These are phyloP conservation scores for Beaufortia kweichowensis DNA, from an alignment of 2,113 vertebrate genomes.

Conservation along the genomic window DNA sequence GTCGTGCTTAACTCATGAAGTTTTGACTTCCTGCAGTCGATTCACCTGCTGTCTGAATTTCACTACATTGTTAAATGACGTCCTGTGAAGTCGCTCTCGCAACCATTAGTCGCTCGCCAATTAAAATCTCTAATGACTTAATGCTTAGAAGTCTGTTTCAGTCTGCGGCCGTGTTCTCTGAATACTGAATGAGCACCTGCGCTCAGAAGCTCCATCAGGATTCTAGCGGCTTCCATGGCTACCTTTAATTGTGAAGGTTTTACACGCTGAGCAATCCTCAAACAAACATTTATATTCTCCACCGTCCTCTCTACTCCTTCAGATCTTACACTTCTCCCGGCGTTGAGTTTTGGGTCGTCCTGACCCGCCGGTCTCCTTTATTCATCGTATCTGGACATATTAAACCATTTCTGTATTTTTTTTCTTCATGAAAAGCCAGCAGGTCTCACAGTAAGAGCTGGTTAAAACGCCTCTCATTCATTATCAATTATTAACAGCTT, in stretches of 20 bases:
- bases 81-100: conserved; percentile 50
- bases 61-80: conserved; percentile 45
- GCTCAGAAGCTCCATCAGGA: conserved; percentile 53
- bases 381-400: neutral
- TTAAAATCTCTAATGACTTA: conserved; percentile 64
- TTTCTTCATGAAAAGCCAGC: too few relatives aligned
- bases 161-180: conserved; percentile 43
- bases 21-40: neutral
- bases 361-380: neutral
- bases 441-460: neutral
- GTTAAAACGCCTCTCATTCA: neutral
- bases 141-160: conserved; percentile 59
- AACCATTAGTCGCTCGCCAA: conserved; percentile 60
- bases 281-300: conserved; percentile 25
- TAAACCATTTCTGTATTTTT: neutral
- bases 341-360: neutral
- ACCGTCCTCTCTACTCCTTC: neutral
- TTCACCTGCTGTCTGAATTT: conserved; percentile 20
- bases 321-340: neutral
- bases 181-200: conserved; percentile 67
- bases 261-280: conserved; percentile 48
- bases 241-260: conserved; percentile 59
- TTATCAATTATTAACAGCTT: neutral
- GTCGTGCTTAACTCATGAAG: too few relatives aligned
- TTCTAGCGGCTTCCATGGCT: conserved; percentile 43